A percentile compares a stretch with the other conserved stretches of the same genome.
These are phyloP conservation scores for Himalopsyche tibetana DNA, from an alignment of 2,888 invertebrate genomes.

Conservation along the genomic window DNA sequence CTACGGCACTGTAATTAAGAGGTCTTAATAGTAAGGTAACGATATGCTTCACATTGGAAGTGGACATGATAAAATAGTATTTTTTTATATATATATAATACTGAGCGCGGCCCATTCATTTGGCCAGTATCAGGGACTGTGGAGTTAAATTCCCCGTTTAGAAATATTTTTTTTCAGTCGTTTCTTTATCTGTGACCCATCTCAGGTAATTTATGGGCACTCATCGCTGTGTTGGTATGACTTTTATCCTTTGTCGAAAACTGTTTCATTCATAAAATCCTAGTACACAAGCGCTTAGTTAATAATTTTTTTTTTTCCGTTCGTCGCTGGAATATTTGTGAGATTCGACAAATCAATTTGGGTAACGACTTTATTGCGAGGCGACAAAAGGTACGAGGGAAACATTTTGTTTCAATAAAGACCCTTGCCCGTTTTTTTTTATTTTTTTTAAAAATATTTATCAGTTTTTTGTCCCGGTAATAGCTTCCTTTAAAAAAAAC, in stretches of 20 bases:
- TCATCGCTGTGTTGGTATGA: constrained; percentile 54
- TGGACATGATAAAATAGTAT: too few relatives aligned
- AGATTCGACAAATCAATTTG: constrained; percentile 26
- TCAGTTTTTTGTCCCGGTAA: not conserved
- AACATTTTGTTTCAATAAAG: constrained; percentile 7
- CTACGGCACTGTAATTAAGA: too few relatives aligned
- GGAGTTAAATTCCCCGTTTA: constrained; percentile 16
- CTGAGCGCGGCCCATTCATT: not conserved
- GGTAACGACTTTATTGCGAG: constrained; percentile 16
- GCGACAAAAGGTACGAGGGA: constrained; percentile 28
- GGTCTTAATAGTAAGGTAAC: too few relatives aligned
- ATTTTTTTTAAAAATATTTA: not conserved
- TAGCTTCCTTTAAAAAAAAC: not conserved
- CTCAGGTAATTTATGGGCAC: constrained; percentile 61
- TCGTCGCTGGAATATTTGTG: constrained; percentile 23
- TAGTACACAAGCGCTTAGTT: constrained; percentile 18
- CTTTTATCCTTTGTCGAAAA: constrained; percentile 57
- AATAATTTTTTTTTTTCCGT: constrained; percentile 3
- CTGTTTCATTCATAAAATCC: constrained; percentile 58
- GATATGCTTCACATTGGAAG: too few relatives aligned
- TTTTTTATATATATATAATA: not conserved
- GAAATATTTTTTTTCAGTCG: constrained; percentile 44
- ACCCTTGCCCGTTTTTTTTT: not conserved
- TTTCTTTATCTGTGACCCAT: constrained; percentile 61
- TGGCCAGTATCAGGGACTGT: not conserved